Percentiles rank a stretch among this genome's conserved stretches.
phyloP scores from a whole-genome alignment of 2,888 invertebrate genomes.

The Leptinotarsa haldemani region DNA sequence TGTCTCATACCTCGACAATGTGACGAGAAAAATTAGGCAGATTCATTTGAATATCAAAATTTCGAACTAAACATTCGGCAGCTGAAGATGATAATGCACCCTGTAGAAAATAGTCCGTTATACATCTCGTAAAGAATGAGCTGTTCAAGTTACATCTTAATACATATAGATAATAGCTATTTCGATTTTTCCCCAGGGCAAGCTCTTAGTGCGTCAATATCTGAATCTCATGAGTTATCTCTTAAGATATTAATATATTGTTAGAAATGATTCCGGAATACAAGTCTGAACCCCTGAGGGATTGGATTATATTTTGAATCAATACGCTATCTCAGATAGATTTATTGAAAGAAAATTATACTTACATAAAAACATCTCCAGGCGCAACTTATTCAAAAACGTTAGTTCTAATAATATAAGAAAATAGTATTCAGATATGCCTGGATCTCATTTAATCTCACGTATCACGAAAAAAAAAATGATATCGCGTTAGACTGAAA shows the following conservation, averaged over 20 bases:
- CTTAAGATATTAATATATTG: conserved; percentile 11
- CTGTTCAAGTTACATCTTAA: conserved; percentile 1
- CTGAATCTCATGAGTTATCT: not conserved
- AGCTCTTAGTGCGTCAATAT: conserved; percentile 10
- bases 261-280: not conserved
- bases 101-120: not conserved
- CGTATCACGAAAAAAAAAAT: no score
- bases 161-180: conserved; percentile 4
- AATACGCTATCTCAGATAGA: conserved; percentile 14
- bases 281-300: conserved; percentile 2
- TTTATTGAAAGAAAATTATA: conserved; percentile 16
- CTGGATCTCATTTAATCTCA: not conserved
- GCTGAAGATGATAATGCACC: not conserved
- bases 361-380: conserved; percentile 10
- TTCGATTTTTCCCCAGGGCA: conserved; percentile 3
- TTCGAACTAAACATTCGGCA: no score
- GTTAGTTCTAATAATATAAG: not conserved
- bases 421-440: not conserved
- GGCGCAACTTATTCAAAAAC: conserved; percentile 1
- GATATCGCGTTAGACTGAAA: no score
- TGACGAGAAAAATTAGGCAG: no score
- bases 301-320: conserved; percentile 11
- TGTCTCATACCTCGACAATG: no score
- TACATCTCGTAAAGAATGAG: not conserved
- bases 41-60: no score